Evolutionary conservation across 2,888 invertebrate genomes (phyloP), one percentile per base, ranked within the genome.

Genomic region (Colostygia pectinataria): DNA sequence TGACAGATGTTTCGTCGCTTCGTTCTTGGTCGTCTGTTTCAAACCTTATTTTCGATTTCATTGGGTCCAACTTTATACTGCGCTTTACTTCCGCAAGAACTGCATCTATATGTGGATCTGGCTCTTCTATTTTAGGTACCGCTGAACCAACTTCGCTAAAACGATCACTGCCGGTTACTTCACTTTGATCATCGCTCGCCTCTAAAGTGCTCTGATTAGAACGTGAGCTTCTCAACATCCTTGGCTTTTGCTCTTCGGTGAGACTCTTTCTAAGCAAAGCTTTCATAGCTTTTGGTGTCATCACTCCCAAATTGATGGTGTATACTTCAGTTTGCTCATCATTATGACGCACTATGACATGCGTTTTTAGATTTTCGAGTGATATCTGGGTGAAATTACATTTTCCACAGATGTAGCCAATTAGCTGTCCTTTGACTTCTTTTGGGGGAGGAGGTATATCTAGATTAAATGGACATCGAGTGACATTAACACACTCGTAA

Each of bases 311-410:
- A 66, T 83, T 88, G 4, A 90, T 85, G 10, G 74, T 78, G 57
- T 78, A 87, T 4, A 89, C 89, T 56, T 88, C 83, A 0, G 89
- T 90, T 52, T 88, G 80, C 40, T 86, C 78, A 33, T 83, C 80
- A 34, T 83, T 73, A 59, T 93, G 94, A 54, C 92, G 91, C 0
- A 79, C 71, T 32, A 91, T 83, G 0, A 94, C 83, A 62, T 96
- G 96, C 0, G 86, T 87, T 53, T 93, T 91, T 0, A 95, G 78
- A 64, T 93, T 92, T 24, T 83, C 77, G 36, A 91, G 78, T 4
- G 91, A 88, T 56, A 95, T 71, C 76, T 96, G 96, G 1, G 94
- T 91, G 59, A 91, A 96, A 69, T 96, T 93, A 68, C 96, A 96
- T 47, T 92, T 87, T 1, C 91, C 90, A 67, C 96, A 96, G 2